These are phyloP conservation scores for Calephelis nemesis DNA, from an alignment of 1,140 invertebrate genomes.

Conservation along the genomic window DNA sequence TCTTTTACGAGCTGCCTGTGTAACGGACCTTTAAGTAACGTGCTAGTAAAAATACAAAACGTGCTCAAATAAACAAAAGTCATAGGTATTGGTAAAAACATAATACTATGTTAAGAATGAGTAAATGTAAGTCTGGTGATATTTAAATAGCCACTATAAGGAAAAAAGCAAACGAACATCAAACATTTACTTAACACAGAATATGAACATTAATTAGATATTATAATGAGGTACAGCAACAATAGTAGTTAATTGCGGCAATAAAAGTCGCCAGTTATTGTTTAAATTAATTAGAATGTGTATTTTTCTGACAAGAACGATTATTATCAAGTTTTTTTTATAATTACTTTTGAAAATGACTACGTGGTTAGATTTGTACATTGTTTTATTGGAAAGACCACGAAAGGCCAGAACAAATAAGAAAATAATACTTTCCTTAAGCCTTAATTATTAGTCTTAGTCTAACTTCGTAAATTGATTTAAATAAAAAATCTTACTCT, in stretches of 20 bases:
- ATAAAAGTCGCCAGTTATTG: slow-evolving; percentile 13
- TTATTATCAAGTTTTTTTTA: slow-evolving; percentile 14
- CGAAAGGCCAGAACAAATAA: not conserved
- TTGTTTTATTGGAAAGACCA: not conserved
- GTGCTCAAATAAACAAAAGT: too few relatives aligned
- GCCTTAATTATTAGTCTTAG: too few relatives aligned
- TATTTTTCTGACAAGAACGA: slow-evolving; percentile 15
- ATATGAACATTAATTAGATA: slow-evolving; percentile 13
- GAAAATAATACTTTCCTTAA: too few relatives aligned
- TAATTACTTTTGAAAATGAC: not conserved
- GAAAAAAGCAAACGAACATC: not conserved
- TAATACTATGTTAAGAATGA: not conserved
- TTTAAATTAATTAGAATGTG: slow-evolving; percentile 14
- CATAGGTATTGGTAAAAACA: too few relatives aligned
- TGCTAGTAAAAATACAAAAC: too few relatives aligned
- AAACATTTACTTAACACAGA: slow-evolving; percentile 13
- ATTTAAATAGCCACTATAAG: slow-evolving; percentile 1
- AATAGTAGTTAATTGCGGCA: slow-evolving; percentile 2
- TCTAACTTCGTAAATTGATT: too few relatives aligned
- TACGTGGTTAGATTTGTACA: not conserved
- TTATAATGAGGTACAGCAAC: slow-evolving; percentile 10
- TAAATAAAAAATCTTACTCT: too few relatives aligned
- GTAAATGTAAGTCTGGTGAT: not conserved
- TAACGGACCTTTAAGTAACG: too few relatives aligned
- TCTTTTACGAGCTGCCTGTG: too few relatives aligned